These are phyloP conservation scores for Muschampia plurimacula DNA, from an alignment of 2,888 invertebrate genomes.

Conservation along the genomic window DNA sequence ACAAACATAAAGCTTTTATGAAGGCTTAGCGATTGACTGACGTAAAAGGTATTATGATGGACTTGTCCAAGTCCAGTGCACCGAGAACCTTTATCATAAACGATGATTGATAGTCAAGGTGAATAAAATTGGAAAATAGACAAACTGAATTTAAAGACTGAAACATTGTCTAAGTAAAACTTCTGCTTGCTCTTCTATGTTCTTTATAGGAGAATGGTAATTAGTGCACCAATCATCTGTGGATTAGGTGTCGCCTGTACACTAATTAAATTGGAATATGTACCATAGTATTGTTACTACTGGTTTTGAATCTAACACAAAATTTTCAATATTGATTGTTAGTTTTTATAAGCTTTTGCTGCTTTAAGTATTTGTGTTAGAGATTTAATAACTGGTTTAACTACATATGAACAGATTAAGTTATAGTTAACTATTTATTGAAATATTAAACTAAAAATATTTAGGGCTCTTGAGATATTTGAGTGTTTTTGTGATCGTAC, in stretches of 20 bases:
- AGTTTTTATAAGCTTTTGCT: neutral
- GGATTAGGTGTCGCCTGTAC: neutral
- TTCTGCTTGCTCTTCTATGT: no score
- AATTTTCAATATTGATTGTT: neutral
- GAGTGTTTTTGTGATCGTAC: neutral
- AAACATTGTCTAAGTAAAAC: neutral
- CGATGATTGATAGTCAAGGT: neutral
- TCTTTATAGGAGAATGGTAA: neutral
- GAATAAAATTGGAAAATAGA: neutral
- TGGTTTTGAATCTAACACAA: neutral
- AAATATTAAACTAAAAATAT: neutral
- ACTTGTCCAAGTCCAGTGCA: constrained; percentile 31
- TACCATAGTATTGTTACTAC: neutral
- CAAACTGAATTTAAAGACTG: neutral
- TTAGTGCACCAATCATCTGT: neutral
- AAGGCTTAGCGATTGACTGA: constrained; percentile 52
- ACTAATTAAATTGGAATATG: constrained; percentile 1
- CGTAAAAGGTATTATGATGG: constrained; percentile 36
- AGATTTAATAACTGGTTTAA: neutral
- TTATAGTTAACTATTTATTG: neutral
- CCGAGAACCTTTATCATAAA: constrained; percentile 6
- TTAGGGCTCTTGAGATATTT: neutral
- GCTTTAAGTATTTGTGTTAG: neutral
- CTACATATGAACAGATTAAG: neutral
- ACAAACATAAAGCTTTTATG: constrained; percentile 56